Percentiles rank a stretch among this genome's conserved stretches.
phyloP scores from a whole-genome alignment of 2,888 invertebrate genomes.

The Nemapogon koenigi region DNA sequence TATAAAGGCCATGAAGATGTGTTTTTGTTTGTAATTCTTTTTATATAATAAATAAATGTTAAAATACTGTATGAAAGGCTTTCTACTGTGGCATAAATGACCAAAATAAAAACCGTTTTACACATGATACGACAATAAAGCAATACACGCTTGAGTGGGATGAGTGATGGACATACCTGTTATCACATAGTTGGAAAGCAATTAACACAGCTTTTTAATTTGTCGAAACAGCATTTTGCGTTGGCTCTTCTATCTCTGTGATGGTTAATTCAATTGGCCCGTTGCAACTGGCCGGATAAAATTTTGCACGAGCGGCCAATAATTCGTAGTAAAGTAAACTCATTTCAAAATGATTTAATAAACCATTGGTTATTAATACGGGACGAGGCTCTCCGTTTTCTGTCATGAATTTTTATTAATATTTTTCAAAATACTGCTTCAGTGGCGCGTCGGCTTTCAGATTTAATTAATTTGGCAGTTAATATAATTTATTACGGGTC shows the following conservation, averaged over 20 bases:
- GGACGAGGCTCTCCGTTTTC: background rate
- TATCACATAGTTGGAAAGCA: too few relatives aligned
- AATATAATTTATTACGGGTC: constrained; percentile 10
- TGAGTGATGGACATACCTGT: too few relatives aligned
- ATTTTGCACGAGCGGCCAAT: background rate
- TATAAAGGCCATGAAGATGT: too few relatives aligned
- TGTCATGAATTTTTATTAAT: constrained; percentile 7
- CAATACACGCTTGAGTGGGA: too few relatives aligned
- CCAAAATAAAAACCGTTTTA: too few relatives aligned
- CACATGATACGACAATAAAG: too few relatives aligned
- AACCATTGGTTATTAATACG: background rate
- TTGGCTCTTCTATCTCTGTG: too few relatives aligned
- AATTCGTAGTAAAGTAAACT: background rate
- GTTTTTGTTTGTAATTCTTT: too few relatives aligned
- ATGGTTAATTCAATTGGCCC: too few relatives aligned
- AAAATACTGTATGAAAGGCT: too few relatives aligned
- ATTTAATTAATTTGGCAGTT: constrained; percentile 12
- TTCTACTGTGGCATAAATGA: too few relatives aligned
- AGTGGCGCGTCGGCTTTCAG: constrained; percentile 8
- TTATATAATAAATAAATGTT: too few relatives aligned
- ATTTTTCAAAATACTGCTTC: constrained; percentile 4
- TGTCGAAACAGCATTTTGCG: background rate
- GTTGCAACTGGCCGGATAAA: background rate
- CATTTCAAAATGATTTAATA: constrained; percentile 3
- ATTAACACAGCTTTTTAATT: background rate